Base-by-base conservation (phyloP, 2,113 vertebrate genomes). In the Scophthalmus maximus region DNA sequence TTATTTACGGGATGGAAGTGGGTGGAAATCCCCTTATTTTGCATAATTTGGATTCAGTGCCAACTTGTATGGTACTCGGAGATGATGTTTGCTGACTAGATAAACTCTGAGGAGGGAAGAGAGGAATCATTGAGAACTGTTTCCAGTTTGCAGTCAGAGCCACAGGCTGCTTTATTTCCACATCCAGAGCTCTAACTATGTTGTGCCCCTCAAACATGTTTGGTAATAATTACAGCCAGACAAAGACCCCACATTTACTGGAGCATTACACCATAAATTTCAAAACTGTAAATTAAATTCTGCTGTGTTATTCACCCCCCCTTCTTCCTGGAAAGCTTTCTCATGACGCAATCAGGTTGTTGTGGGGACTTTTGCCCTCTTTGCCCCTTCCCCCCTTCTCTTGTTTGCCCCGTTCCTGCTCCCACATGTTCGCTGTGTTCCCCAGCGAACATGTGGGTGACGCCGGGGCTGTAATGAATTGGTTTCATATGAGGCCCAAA, bases 231-330 rank as follows among this genome's bases (percentile, higher is more conserved):
- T 87, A 87, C 46, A 78, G 61, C 67, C 83, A 91, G 82, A 91
- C 82, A 84, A 87, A 85, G 81, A 57, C 65, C 76, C 67, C 74
- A 86, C 80, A 89, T 89, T 92, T 88, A 85, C 79, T 86, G 66
- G 71, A 63, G 79, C 84, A 60, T 46, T 73, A 78, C 80, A 55
- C 83, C 85, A 75, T 88, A 85, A 84, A 90, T 89, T 81, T 82
- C 40, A 72, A 80, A 80, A 73, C 75, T 82, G 82, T 84, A 90
- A 84, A 92, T 91, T 85, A 86, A 89, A 89, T 71, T 79, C 85
- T 78, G 81, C 64, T 87, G 85, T 77, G 23, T 42, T 44, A 20
- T 2, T 23, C 8, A 9, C 22, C 5, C 20, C 9, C 47, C 4
- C 23, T 23, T 20, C 8, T 7, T 44, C 51, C 66, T 76, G 46